These are phyloP conservation scores for Sminthurides aquaticus DNA, from an alignment of 2,888 invertebrate species.

Conservation along the genomic window DNA sequence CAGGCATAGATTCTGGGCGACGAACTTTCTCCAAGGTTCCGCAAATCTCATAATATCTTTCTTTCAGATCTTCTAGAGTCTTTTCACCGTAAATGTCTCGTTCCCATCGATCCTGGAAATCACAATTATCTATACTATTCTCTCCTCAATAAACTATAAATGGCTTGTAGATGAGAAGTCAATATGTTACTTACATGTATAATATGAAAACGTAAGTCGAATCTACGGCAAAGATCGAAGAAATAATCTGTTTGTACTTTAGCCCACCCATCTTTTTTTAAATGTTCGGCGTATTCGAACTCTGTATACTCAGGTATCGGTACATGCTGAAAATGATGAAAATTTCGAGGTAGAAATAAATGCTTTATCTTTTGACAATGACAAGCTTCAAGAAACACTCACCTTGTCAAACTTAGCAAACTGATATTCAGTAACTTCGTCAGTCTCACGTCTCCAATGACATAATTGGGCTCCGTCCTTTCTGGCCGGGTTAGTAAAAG, in stretches of 20 bases:
- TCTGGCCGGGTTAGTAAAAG: conserved; percentile 91
- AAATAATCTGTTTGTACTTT: conserved; percentile 91
- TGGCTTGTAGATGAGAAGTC: too few species aligned
- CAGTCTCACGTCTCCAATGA: conserved; percentile 88
- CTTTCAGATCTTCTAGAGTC: conserved; percentile 84
- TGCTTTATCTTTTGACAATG: too few species aligned
- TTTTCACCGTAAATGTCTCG: conserved; percentile 56
- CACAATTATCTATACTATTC: background rate
- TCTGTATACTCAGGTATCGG: conserved; percentile 83
- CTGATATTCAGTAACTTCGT: conserved; percentile 89
- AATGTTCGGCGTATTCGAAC: conserved; percentile 80
- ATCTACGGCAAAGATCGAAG: conserved; percentile 80
- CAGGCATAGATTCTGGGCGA: conserved; percentile 49
- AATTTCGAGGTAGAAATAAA: too few species aligned
- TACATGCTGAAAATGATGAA: conserved; percentile 58
- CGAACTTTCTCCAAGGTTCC: conserved; percentile 69
- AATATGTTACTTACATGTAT: conserved; percentile 33
- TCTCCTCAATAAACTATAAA: background rate
- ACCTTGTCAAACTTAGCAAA: conserved; percentile 97
- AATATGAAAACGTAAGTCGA: conserved; percentile 86
- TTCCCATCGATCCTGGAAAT: conserved; percentile 88
- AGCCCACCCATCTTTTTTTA: conserved; percentile 77
- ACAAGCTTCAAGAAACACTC: conserved; percentile 26
- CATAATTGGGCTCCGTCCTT: conserved; percentile 83
- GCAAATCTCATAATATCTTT: conserved; percentile 84